phyloP scores from a whole-genome alignment of 30 jellyfish, hydroid and myxozoan genomes.

The Chironex yamaguchii region DNA sequence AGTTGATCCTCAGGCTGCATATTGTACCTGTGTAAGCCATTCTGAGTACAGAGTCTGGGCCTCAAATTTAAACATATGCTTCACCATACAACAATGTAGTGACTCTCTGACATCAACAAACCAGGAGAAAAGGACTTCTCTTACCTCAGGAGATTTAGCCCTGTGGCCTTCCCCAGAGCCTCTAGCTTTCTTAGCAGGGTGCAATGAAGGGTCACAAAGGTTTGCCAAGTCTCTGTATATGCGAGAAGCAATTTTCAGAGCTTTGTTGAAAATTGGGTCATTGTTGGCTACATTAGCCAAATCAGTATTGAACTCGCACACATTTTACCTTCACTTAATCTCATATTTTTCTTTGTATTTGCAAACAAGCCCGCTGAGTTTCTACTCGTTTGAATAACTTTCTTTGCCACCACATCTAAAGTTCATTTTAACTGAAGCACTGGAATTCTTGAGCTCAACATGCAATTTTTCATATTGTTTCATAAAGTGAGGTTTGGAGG shows the following conservation, averaged over 20 bases:
- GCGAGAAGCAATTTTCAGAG: constrained; percentile 74
- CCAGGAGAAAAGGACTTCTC: constrained; percentile 54
- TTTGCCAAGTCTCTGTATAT: constrained; percentile 3
- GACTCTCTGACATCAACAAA: constrained; percentile 59
- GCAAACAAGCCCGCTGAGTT: too few relatives aligned
- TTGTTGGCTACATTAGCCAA: constrained; percentile 55
- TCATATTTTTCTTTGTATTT: too few relatives aligned
- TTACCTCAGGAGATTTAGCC: constrained; percentile 40
- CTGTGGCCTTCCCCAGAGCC: constrained; percentile 51
- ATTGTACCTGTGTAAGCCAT: constrained; percentile 75
- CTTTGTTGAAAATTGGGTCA: constrained; percentile 64
- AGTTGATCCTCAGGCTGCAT: constrained; percentile 6
- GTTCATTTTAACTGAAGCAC: too few relatives aligned
- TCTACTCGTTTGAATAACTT: too few relatives aligned
- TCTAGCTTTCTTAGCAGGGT: constrained; percentile 23
- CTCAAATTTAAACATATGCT: constrained; percentile 37
- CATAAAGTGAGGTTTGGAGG: too few relatives aligned
- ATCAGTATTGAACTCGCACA: constrained; percentile 72
- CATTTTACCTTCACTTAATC: too few relatives aligned
- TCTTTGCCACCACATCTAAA: too few relatives aligned
- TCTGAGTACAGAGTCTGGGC: constrained; percentile 49
- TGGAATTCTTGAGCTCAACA: too few relatives aligned
- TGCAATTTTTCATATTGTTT: too few relatives aligned
- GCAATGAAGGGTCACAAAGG: constrained; percentile 30
- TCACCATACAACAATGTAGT: constrained; percentile 65